These are phyloP conservation scores for Eupithecia dodoneata DNA, from an alignment of 2,888 invertebrate species.

Conservation along the genomic window DNA sequence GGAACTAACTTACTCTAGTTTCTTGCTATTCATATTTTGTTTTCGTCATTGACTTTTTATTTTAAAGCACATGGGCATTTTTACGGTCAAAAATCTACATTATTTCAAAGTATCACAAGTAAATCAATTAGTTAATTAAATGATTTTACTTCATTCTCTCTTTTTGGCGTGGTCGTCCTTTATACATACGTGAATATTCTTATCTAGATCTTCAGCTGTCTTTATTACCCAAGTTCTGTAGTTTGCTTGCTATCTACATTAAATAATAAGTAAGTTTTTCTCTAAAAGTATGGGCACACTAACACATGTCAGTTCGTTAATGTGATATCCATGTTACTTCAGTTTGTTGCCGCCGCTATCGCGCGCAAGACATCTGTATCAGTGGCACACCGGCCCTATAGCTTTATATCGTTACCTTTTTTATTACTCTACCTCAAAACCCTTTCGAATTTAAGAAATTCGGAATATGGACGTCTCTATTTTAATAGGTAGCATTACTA, in stretches of 20 bases:
- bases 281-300: conserved; percentile 38
- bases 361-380: conserved; percentile 77
- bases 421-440: conserved; percentile 68
- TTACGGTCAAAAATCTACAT: neutral
- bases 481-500: conserved; percentile 28
- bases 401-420: conserved; percentile 76
- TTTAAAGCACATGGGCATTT: neutral
- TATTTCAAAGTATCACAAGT: neutral
- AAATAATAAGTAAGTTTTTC: conserved; percentile 7
- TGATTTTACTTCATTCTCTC: neutral
- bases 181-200: neutral
- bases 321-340: conserved; percentile 80
- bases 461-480: conserved; percentile 57
- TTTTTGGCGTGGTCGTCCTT: neutral
- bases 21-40: conserved; percentile 38
- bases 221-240: neutral
- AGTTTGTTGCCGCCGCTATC: conserved; percentile 79
- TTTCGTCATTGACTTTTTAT: neutral
- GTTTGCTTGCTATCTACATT: neutral
- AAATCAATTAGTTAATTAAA: neutral
- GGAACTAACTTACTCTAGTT: conserved; percentile 50
- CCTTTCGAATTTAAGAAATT: conserved; percentile 64
- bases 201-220: conserved; percentile 1
- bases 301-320: conserved; percentile 56
- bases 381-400: conserved; percentile 75